Base-by-base conservation (phyloP, 2,113 vertebrate genomes). In the Gallinago undulata region DNA sequence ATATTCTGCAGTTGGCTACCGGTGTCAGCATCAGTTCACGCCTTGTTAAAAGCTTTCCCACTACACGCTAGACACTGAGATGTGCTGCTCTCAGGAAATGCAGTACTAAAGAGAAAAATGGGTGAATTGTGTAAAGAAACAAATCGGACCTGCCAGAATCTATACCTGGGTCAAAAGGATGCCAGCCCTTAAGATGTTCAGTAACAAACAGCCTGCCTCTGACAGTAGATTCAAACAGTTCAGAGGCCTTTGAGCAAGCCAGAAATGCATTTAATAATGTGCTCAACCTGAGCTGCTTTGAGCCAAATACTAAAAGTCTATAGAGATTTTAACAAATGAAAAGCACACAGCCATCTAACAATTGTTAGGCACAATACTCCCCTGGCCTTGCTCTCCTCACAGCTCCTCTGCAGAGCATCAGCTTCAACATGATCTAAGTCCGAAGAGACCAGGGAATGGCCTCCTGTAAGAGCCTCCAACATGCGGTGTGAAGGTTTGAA, bases 261-360 rank as follows among this genome's bases (percentile, higher is more conserved):
- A 93, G 53, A 91, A 95, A 83, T 73, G 67, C 75, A 92, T 87
- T 95, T 35, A 92, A 78, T 57, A 89, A 50, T 7, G 22, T 21
- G 55, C 25, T 79, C 7, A 75, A 75, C 19, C 31, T 55, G 25
- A 89, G 28, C 19, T 93, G 72, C 80, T 74, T 72, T 76, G 48
- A 94, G 73, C 7, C 56, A 84, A 92, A 82, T 51, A 35, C 69
- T 66, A n/a, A 15, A 68, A 53, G 12, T 33, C 77, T 50, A 8
- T 5, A 62, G 76, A 45, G n/a, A 13, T 43, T 89, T 79, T 30
- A 87, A 87, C 35, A 87, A 79, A 89, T 66, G 45, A 69, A 91
- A 91, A 87, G 48, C 53, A 23, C 7, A 28, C 28, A 89, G 35
- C 21, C n/a, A 68, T 41, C 28, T 69, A 87, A 47, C 22, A 87